A percentile compares a stretch with the other conserved stretches of the same genome.
Evolutionary conservation across 64 coral and sea anemone genomes (phyloP).

Genomic region (Pocillopora verrucosa): DNA sequence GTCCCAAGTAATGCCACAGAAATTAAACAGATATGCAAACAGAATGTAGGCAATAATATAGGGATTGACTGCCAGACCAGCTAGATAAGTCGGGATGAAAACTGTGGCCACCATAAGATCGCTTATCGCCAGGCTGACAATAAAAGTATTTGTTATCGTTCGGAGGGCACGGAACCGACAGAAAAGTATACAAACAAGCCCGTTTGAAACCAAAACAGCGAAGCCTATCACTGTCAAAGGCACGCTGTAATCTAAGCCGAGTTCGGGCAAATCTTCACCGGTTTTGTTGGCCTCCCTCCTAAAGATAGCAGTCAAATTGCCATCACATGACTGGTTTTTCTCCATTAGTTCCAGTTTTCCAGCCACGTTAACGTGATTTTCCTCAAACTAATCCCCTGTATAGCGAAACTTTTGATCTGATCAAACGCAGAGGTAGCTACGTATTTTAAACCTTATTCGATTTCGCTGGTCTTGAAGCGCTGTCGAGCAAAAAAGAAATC

Average conservation of each 20-base stretch:
- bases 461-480: neutral
- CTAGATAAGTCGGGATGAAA: constrained; percentile 70
- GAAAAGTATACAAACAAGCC: constrained; percentile 78
- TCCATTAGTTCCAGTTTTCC: neutral
- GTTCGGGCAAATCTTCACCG: neutral
- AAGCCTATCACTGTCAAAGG: constrained; percentile 65
- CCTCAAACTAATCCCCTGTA: neutral
- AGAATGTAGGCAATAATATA: constrained; percentile 94
- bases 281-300: neutral
- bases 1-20: constrained; percentile 95
- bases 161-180: constrained; percentile 60
- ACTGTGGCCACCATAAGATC: constrained; percentile 75
- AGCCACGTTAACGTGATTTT: neutral
- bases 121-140: constrained; percentile 84
- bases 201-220: constrained; percentile 71
- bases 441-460: neutral
- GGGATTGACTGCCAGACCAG: constrained; percentile 27
- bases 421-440: neutral
- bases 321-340: neutral
- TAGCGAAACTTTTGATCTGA: neutral
- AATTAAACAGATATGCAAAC: constrained; percentile 94
- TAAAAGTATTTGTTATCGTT: constrained; percentile 90
- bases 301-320: neutral
- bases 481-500: neutral
- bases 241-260: neutral